Evolutionary conservation across 2,888 invertebrate genomes (phyloP).

Genomic region (Zygaena filipendulae): DNA sequence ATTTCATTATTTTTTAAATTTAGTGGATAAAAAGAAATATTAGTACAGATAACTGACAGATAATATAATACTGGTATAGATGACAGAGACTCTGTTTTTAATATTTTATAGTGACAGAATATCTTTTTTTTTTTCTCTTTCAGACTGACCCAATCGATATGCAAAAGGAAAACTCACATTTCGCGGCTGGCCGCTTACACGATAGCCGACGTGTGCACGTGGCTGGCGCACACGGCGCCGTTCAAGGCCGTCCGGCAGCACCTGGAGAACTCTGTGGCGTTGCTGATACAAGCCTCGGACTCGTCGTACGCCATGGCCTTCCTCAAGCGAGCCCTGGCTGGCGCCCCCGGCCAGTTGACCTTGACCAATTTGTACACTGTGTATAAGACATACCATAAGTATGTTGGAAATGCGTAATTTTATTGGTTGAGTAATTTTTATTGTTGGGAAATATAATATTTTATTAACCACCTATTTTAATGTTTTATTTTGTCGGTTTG

Average conservation of each 20-base stretch:
- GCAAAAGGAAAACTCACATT: conserved; percentile 49
- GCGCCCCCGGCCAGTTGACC: conserved; percentile 42
- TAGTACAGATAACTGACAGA: too few relatives aligned
- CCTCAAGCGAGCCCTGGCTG: conserved; percentile 42
- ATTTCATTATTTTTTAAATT: too few relatives aligned
- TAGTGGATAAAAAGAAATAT: too few relatives aligned
- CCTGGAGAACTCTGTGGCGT: conserved; percentile 43
- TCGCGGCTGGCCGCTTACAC: conserved; percentile 52
- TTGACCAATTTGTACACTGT: conserved; percentile 47
- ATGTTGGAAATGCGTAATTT: conserved; percentile 45
- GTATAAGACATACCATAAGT: conserved; percentile 61
- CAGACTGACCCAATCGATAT: conserved; percentile 53
- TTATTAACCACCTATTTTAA: too few relatives aligned
- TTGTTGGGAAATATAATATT: too few relatives aligned
- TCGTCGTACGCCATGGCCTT: conserved; percentile 47
- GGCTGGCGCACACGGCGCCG: conserved; percentile 38
- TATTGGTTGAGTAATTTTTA: too few relatives aligned
- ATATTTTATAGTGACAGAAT: too few relatives aligned
- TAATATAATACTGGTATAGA: too few relatives aligned
- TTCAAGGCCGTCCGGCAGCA: conserved; percentile 42
- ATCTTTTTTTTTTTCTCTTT: too few relatives aligned
- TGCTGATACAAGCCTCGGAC: conserved; percentile 45
- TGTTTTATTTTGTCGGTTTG: too few relatives aligned
- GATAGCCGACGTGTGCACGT: conserved; percentile 45
- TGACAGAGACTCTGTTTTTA: too few relatives aligned